phyloP scores from a whole-genome alignment of 2,888 invertebrate genomes.

The Dilophus febrilis region DNA sequence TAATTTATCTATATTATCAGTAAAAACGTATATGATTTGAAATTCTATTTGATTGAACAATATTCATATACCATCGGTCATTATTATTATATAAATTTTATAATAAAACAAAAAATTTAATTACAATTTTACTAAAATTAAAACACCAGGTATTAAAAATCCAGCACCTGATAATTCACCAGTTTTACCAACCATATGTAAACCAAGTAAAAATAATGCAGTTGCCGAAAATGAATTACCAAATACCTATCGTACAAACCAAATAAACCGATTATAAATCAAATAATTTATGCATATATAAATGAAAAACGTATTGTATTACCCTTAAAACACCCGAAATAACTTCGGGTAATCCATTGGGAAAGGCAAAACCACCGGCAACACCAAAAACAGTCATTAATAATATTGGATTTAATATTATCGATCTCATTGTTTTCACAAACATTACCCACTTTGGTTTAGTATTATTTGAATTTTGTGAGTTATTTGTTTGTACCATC shows the following conservation, averaged over 20 bases:
- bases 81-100: too few relatives aligned
- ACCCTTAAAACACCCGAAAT: conserved; percentile 52
- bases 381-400: conserved; percentile 88
- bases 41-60: too few relatives aligned
- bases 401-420: conserved; percentile 75
- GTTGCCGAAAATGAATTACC: conserved; percentile 83
- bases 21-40: too few relatives aligned
- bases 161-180: conserved; percentile 60
- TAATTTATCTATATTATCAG: too few relatives aligned
- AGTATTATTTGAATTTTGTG: conserved; percentile 17
- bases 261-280: too few relatives aligned
- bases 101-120: conserved; percentile 26
- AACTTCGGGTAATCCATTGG: conserved; percentile 57
- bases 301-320: conserved; percentile 34
- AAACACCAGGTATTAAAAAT: conserved; percentile 64
- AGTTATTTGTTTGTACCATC: not conserved
- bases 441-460: conserved; percentile 19
- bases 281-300: too few relatives aligned
- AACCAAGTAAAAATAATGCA: conserved; percentile 76
- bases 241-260: conserved; percentile 53
- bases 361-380: conserved; percentile 63
- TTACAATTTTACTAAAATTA: conserved; percentile 80
- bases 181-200: conserved; percentile 85
- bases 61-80: too few relatives aligned
- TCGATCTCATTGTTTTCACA: conserved; percentile 43